These are phyloP conservation scores for Peucedramus taeniatus DNA, from an alignment of 2,113 vertebrate genomes.

Conservation along the genomic window DNA sequence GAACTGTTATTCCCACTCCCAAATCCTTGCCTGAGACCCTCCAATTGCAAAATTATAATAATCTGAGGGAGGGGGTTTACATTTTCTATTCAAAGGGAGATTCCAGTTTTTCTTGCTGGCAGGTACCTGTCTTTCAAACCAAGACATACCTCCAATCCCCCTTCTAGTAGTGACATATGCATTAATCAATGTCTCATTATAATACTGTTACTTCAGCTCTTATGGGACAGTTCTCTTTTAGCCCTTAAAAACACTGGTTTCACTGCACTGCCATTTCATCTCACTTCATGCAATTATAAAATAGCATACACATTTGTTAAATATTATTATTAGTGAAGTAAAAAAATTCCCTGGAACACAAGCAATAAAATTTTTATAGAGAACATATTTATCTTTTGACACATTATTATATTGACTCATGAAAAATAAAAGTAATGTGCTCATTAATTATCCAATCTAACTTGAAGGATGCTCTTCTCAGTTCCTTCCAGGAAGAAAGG, in stretches of 20 bases:
- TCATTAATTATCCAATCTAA: conserved; percentile 11
- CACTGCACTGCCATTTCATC: background rate
- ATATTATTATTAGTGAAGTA: background rate
- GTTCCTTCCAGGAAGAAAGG: background rate
- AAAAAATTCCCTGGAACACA: background rate
- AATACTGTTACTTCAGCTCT: background rate
- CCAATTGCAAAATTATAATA: too few species aligned
- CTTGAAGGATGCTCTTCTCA: background rate
- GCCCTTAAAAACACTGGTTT: background rate
- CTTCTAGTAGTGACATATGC: background rate
- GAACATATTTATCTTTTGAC: background rate
- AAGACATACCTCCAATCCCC: too few species aligned
- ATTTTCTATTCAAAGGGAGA: too few species aligned
- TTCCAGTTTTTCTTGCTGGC: too few species aligned
- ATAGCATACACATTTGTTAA: background rate
- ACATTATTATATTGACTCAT: background rate
- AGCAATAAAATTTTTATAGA: background rate
- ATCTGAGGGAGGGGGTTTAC: too few species aligned
- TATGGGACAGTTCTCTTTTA: background rate
- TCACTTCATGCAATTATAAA: background rate
- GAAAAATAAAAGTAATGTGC: background rate
- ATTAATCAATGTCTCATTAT: background rate
- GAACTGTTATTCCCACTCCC: too few species aligned
- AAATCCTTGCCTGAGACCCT: too few species aligned
- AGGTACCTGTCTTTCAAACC: too few species aligned